A percentile compares a stretch with the other conserved stretches of the same genome.
phyloP scores from a whole-genome alignment of 2,888 invertebrate species.

The Harpalus rubripes region DNA sequence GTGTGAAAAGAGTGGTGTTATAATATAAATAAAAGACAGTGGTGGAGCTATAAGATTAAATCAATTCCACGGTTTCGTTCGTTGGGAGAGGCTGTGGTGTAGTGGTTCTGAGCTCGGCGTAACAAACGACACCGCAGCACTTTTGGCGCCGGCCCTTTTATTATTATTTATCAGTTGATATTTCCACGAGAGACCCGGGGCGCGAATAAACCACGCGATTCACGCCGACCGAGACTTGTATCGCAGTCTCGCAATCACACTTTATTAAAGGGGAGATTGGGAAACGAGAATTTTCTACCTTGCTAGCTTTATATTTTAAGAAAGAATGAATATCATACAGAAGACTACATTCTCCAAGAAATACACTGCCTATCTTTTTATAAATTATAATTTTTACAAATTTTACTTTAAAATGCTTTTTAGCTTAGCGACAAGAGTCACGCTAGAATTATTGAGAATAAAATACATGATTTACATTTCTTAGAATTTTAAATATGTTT shows the following conservation, averaged over 20 bases:
- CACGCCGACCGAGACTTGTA: constrained; percentile 29
- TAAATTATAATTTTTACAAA: no score
- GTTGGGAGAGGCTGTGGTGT: not conserved
- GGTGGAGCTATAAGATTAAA: constrained; percentile 29
- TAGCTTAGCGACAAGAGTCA: no score
- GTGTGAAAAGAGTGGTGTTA: not conserved
- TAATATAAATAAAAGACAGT: constrained; percentile 41
- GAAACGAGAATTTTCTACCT: constrained; percentile 27
- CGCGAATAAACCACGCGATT: constrained; percentile 46
- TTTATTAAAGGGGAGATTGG: constrained; percentile 55
- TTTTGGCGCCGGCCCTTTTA: constrained; percentile 51
- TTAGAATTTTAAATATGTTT: no score
- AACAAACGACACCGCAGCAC: constrained; percentile 55
- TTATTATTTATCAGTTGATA: constrained; percentile 65
- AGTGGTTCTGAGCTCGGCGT: constrained; percentile 5
- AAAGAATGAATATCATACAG: not conserved
- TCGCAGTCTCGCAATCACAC: constrained; percentile 30
- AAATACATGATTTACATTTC: no score
- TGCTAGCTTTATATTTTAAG: not conserved
- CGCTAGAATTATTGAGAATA: no score
- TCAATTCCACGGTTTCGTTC: constrained; percentile 8
- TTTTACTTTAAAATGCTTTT: no score
- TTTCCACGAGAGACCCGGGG: constrained; percentile 50
- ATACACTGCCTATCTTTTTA: no score
- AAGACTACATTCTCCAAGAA: no score